A percentile compares a stretch with the other conserved stretches of the same genome.
These are phyloP conservation scores for Anseranas semipalmata DNA, from an alignment of 2,113 vertebrate genomes.

Conservation along the genomic window DNA sequence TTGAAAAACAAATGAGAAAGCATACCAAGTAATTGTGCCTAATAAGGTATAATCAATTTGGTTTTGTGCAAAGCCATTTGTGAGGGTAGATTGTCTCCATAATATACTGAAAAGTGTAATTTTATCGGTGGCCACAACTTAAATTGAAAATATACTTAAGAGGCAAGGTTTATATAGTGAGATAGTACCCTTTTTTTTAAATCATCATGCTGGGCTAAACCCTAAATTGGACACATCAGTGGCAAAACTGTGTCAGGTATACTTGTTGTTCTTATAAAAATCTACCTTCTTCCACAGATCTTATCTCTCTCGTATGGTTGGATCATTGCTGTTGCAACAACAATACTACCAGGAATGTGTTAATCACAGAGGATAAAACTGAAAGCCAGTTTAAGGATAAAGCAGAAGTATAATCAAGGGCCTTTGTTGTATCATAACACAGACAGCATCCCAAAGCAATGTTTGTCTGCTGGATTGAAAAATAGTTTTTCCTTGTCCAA, in stretches of 20 bases:
- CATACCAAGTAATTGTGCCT: background rate
- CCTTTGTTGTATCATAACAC: accelerated
- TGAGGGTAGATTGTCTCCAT: background rate
- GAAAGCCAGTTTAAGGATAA: background rate
- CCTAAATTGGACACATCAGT: accelerated
- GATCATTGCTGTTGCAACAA: background rate
- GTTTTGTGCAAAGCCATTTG: background rate
- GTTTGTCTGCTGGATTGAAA: background rate
- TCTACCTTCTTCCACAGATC: background rate
- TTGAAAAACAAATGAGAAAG: background rate
- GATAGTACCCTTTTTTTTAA: background rate
- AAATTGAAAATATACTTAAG: background rate
- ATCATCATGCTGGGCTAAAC: background rate
- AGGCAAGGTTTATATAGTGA: background rate
- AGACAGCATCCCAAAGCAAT: accelerated
- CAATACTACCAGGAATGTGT: background rate
- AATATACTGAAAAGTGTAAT: background rate
- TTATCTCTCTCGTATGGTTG: background rate
- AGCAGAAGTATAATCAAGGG: background rate
- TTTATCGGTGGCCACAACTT: background rate
- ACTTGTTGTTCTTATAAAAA: background rate
- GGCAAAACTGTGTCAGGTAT: background rate
- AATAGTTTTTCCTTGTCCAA: background rate
- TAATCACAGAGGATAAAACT: background rate
- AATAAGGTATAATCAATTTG: background rate